Conservation (phyloP, 2,797 vertebrate species). For the Phalanger gymnotis region DNA sequence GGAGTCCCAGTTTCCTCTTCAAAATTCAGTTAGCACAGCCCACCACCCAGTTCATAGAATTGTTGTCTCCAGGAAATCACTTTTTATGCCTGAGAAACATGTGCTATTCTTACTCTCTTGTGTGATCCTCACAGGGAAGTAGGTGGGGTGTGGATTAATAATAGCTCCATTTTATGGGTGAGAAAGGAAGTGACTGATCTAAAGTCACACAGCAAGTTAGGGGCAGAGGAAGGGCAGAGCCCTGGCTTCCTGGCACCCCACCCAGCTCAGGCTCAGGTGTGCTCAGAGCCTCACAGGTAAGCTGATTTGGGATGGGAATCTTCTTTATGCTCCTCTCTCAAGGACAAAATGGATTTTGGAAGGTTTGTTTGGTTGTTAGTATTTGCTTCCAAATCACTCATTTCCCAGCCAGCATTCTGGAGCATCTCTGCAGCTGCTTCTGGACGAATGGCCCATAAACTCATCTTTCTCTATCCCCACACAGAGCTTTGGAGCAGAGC, state of each 20-base stretch:
- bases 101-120: neutral
- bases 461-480: neutral
- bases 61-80: neutral
- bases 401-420: neutral
- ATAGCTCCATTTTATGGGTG: neutral
- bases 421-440: neutral
- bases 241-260: neutral
- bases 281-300: neutral
- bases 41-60: neutral
- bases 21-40: neutral
- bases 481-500: slow-evolving; percentile 64
- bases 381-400: neutral
- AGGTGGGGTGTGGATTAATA: neutral
- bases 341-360: slow-evolving; percentile 9
- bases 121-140: neutral
- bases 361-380: neutral
- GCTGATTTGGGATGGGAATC: neutral
- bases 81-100: neutral
- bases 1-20: neutral
- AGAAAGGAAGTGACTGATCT: neutral
- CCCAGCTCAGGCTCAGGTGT: neutral
- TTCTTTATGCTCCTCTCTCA: neutral
- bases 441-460: neutral
- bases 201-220: neutral
- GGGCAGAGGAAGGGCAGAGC: neutral